These are phyloP conservation scores for Montipora sp. DNA, from an alignment of 64 coral and sea anemone genomes.

Conservation along the genomic window DNA sequence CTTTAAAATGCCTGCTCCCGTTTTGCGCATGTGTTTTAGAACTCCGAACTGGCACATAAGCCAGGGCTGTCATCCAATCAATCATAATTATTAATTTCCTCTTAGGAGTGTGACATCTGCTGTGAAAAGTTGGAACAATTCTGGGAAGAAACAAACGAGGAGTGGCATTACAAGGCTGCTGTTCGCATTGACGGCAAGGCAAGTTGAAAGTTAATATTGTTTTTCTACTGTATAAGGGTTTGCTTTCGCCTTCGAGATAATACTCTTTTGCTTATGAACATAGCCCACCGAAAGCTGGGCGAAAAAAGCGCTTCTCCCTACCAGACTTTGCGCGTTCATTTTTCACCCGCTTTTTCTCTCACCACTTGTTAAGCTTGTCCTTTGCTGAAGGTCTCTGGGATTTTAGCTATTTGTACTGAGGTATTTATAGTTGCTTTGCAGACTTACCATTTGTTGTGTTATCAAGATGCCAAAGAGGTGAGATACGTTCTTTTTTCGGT, in stretches of 20 bases:
- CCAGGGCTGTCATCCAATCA: neutral
- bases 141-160: constrained; percentile 91
- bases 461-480: constrained; percentile 93
- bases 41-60: too few species aligned
- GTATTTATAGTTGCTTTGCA: constrained; percentile 43
- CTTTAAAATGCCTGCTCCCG: too few species aligned
- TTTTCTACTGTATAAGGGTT: too few species aligned
- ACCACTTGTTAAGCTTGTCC: too few species aligned
- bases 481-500: neutral
- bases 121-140: constrained; percentile 93
- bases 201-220: constrained; percentile 9
- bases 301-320: too few species aligned
- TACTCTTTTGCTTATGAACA: too few species aligned
- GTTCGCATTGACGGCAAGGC: constrained; percentile 92
- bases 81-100: neutral
- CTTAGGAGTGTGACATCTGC: constrained; percentile 84
- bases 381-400: neutral
- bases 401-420: constrained; percentile 7
- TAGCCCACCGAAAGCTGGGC: too few species aligned
- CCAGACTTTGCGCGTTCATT: too few species aligned
- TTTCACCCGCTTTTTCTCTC: too few species aligned
- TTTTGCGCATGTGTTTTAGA: too few species aligned
- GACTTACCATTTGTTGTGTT: constrained; percentile 92
- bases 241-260: too few species aligned
- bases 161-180: constrained; percentile 92